These are phyloP conservation scores for Lophotis ruficrista DNA, from an alignment of 2,113 vertebrate species.

Conservation along the genomic window DNA sequence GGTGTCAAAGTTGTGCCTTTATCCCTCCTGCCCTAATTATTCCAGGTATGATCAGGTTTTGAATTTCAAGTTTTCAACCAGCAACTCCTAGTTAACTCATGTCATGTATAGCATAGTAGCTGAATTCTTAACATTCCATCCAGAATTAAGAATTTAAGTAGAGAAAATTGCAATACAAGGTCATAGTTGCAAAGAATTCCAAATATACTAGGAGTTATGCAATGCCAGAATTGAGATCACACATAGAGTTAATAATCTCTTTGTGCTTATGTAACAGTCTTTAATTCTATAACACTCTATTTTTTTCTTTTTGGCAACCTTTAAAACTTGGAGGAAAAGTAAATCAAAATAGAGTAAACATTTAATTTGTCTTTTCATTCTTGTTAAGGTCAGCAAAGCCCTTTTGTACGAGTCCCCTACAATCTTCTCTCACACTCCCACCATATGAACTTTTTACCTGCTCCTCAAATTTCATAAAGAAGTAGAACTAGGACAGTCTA, in stretches of 20 bases:
- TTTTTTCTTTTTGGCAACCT: not conserved
- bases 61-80: not conserved
- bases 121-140: not conserved
- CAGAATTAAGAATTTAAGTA: not conserved
- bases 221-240: not conserved
- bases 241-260: not conserved
- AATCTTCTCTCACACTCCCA: not conserved
- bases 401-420: not conserved
- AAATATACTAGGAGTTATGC: not conserved
- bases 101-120: not conserved
- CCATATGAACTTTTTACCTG: not conserved
- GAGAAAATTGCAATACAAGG: not conserved
- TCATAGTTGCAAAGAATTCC: not conserved
- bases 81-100: not conserved
- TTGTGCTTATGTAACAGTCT: not conserved
- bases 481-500: not conserved
- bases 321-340: not conserved
- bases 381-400: not conserved
- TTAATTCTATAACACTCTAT: not conserved
- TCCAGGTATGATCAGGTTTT: not conserved
- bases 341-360: not conserved
- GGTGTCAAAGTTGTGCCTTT: not conserved
- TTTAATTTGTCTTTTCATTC: not conserved
- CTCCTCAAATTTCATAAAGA: not conserved
- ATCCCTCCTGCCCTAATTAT: not conserved